Evolutionary conservation across 2,113 vertebrate species (phyloP).

Genomic region (Phrynosoma blainvillii): DNA sequence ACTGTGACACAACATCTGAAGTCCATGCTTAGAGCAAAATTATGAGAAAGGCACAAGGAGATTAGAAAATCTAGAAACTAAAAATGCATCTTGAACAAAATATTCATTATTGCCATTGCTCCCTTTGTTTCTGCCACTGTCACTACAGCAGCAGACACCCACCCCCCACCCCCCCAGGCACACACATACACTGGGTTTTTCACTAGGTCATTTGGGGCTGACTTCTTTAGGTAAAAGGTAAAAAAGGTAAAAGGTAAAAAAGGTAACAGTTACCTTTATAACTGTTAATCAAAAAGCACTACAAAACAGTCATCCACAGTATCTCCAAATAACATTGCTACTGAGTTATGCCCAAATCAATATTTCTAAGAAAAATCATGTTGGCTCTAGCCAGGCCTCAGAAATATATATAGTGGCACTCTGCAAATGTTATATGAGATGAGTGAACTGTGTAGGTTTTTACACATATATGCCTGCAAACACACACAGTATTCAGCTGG

Average conservation of each 20-base stretch:
- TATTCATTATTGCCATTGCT: no score
- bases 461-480: neutral
- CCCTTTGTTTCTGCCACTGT: no score
- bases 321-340: neutral
- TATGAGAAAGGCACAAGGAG: neutral
- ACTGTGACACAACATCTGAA: neutral
- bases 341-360: neutral
- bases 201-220: no score
- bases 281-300: neutral
- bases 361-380: neutral
- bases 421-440: neutral
- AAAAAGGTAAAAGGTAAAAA: no score
- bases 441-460: neutral
- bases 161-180: no score
- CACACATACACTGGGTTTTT: no score
- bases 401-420: no score
- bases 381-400: neutral
- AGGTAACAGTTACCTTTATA: no score
- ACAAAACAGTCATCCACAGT: neutral
- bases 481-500: neutral
- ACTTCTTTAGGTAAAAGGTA: no score
- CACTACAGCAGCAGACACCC: no score
- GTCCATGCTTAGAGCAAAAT: neutral
- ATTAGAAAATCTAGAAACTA: neutral
- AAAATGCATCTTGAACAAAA: no score